Evolutionary conservation across 64 coral and sea anemone species (phyloP), one percentile per base, ranked within the genome.

Genomic region (Montipora foliosa): DNA sequence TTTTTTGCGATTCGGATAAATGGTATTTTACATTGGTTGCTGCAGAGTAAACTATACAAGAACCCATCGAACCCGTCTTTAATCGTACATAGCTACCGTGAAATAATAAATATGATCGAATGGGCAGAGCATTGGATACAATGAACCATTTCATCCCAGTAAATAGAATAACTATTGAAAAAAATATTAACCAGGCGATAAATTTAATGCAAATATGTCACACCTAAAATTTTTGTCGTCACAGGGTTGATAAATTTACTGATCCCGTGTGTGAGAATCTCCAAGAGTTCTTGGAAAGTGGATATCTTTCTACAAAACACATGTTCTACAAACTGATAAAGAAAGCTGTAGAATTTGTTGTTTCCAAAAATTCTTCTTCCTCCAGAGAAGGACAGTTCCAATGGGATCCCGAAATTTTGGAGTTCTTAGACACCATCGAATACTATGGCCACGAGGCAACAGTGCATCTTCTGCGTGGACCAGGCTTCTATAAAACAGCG

Each of bases 401-500:
- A 61, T 92, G 91, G 91, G 89, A 93, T 76, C 80, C 74, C 47
- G 84, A 89, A 81, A 81, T 94, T 89, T 60, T 94, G 58, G 78
- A 80, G 59, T 81, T 75, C 50, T 48, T 88, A 21, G 86, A 88
- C 69, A 75, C 69, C 13, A 79, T 94, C 22, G 87, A 94, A 80
- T 84, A 90, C 73, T 94, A 94, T 83, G 93, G 93, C 16, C 87
- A 90, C 52, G 93, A 94, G 76, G 85, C 79, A 75, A 94, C 87
- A 76, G 87, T 90, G 55, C 53, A 94, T 89, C 87, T 94, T 79
- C 86, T 93, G 55, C 87, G 91, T 87, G 91, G 83, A 61, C 91
- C 83, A 80, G 91, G 91, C 73, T 93, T 80, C 79, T 93, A 93
- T 82, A 93, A 64, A 51, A 74, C 81, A 82, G 53, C 91, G 49